Evolutionary conservation across 2,113 vertebrate genomes (phyloP).

Genomic region (Myotis yumanensis): DNA sequence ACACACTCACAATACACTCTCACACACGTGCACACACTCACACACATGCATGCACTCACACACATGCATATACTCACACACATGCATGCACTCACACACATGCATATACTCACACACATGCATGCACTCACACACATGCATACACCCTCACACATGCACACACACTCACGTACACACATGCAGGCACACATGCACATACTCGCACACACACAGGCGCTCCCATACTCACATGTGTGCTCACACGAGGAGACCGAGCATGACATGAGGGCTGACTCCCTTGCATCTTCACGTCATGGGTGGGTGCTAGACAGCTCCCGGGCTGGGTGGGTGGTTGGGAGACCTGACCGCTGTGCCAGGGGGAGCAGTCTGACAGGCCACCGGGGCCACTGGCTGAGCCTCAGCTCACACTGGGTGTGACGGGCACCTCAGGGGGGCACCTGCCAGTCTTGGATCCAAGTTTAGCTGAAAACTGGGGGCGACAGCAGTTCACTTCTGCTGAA

Average conservation of each 20-base stretch:
- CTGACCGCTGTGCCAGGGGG: accelerated
- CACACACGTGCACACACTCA: no score
- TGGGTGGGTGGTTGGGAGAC: not conserved
- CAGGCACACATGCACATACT: not conserved
- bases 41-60: not conserved
- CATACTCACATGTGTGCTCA: no score
- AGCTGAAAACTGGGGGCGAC: not conserved
- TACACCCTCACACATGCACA: not conserved
- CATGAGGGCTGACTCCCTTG: not conserved
- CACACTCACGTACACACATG: not conserved
- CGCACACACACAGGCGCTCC: not conserved
- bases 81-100: not conserved
- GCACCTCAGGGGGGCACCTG: not conserved
- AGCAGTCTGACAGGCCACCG: no score
- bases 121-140: no score
- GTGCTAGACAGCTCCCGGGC: not conserved
- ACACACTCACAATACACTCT: no score
- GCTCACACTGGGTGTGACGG: not conserved
- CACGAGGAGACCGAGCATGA: accelerated
- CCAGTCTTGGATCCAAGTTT: no score
- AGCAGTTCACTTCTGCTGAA: not conserved
- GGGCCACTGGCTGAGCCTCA: not conserved
- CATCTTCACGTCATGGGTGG: not conserved
- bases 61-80: not conserved
- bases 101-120: not conserved